phyloP scores from a whole-genome alignment of 1,140 invertebrate species.

The Tetraneura akinire region DNA sequence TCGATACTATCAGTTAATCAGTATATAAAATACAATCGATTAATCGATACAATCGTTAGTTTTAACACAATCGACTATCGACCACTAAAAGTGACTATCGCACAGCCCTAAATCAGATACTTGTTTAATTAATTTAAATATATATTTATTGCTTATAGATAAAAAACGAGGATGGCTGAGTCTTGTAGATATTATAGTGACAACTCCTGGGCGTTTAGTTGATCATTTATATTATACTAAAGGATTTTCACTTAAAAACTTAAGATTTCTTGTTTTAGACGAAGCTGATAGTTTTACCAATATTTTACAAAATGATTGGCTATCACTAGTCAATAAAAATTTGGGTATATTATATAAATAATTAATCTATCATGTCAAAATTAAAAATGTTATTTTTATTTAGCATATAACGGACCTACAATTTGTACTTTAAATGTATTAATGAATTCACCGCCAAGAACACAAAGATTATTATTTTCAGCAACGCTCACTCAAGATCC shows the following conservation, averaged over 20 bases:
- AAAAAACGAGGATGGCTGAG: constrained; percentile 57
- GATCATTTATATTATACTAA: constrained; percentile 86
- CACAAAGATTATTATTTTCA: constrained; percentile 93
- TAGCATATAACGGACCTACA: constrained; percentile 41
- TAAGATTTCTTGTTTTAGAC: constrained; percentile 89
- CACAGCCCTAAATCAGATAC: too few species aligned
- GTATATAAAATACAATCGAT: too few species aligned
- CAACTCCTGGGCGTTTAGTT: constrained; percentile 88
- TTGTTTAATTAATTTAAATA: not conserved
- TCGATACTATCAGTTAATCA: too few species aligned
- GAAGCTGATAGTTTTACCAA: constrained; percentile 94
- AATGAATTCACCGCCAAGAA: constrained; percentile 55
- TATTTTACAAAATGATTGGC: constrained; percentile 86
- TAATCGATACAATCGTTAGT: too few species aligned
- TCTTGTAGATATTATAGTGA: constrained; percentile 85
- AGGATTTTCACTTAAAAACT: constrained; percentile 78
- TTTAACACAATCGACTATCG: too few species aligned
- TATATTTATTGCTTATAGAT: constrained; percentile 52
- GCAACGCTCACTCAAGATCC: constrained; percentile 95
- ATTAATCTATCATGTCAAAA: too few species aligned
- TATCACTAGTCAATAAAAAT: constrained; percentile 65
- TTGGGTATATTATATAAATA: constrained; percentile 23
- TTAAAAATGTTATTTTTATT: not conserved
- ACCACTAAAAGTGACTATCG: too few species aligned
- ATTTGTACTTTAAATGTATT: constrained; percentile 42